Evolutionary conservation across 2,888 invertebrate genomes (phyloP), one percentile per base, ranked within the genome.

Genomic region (Myopa testacea): DNA sequence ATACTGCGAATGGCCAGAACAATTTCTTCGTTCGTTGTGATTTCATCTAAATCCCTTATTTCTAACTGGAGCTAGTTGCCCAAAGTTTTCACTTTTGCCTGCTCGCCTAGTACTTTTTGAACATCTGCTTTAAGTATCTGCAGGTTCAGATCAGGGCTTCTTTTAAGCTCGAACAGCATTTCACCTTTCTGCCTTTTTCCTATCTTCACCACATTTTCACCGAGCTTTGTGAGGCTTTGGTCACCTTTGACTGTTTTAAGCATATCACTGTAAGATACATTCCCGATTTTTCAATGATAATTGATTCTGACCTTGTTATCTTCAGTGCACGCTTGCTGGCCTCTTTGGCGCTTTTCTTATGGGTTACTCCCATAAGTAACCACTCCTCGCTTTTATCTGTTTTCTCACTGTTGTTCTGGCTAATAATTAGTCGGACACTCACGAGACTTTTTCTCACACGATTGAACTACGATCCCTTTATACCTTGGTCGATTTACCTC

Each of bases 171-270:
- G 26, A 26, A 26, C 26, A 26, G 26, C 26, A 26, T 26, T 2
- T 26, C 4, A 45, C 0, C 45, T 45, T 45, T 45, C 10, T 45
- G 6, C 45, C 2, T 55, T 3, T 55, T 60, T 19, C 60, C 4
- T 19, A 60, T 60, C 16, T 60, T 60, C 6, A 60, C 10, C 60
- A 60, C 60, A 60, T 60, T 60, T 60, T 60, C 60, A 16, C 60
- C 60, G 1, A 60, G 5, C 19, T 60, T 16, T 6, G 60, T 7
- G 16, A 4, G 60, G 6, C 6, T 19, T 60, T 3, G n/a, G 16
- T 60, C 10, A 6, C 60, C 60, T 60, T 19, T 19, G 16, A 19
- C 19, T 8, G 10, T 45, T 60, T 60, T 60, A 60, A 60, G 60
- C 10, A 60, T 60, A 19, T 4, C 3, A 60, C 60, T 60, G 60